Base-by-base conservation (phyloP, 1,140 invertebrate species). In the Cecropterus lyciades region DNA sequence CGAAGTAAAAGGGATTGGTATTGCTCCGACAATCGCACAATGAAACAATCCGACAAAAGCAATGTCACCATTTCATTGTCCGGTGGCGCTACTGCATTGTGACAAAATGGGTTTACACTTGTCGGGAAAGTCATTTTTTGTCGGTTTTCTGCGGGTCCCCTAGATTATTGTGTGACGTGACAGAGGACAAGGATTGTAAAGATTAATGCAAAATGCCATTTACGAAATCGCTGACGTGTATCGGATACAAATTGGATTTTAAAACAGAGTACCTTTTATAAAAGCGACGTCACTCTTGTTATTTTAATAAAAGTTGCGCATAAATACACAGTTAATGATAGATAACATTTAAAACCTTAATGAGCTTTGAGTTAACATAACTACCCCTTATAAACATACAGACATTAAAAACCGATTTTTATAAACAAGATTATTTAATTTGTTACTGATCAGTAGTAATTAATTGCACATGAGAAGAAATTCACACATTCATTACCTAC, bases 31-130 rank as follows among this genome's bases (percentile, higher is more conserved):
- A 75, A 56, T 74, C 60, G 45, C 52, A 73, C 57, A 63, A 63
- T 51, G 46, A 15, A 63, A 63, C 46, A 63, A 63, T 77, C 67
- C 74, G 27, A 79, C 68, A 78, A 80, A 42, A 69, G 51, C 40
- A 74, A 77, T 85, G 86, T 90, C 82, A 89, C 82, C 77, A 80
- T 57, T 30, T 72, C 52, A 71, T 79, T 82, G 75, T 80, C 17
- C 75, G 79, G 80, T 89, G 87, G 87, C 87, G 87, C 87, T 90
- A 85, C 81, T 60, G 68, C 76, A 77, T 82, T 83, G 80, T 84
- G 48, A 68, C 70, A 57, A 71, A 78, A 74, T 70, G 64, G 69
- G 57, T 66, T 70, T 62, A 62, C 71, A 80, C 67, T 82, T 74
- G 70, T 73, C 40, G 56, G 33, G 67, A 82, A 86, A 84, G 83